Evolutionary conservation across 2,888 invertebrate species (phyloP), one percentile per base, ranked within the genome.

Genomic region (Iphiclides podalirius): DNA sequence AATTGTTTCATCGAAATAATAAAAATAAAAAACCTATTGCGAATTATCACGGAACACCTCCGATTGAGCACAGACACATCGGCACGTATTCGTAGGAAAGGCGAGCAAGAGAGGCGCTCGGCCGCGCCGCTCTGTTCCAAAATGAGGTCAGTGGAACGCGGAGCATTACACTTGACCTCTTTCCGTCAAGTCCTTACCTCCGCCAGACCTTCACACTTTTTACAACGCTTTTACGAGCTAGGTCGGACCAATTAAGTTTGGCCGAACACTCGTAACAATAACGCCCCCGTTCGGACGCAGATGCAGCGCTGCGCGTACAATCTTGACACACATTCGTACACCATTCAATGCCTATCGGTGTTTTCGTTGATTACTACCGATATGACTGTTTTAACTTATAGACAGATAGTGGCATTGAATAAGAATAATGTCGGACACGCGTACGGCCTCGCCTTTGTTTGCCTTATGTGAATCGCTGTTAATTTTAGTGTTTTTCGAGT

Each of bases 161-260:
- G 79, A 70, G 79, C 79, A 82, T 82, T 87, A 86, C 87, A 87
- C 87, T 88, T 87, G 88, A 88, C 88, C 88, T 84, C 88, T 87
- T 88, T 88, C 70, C 67, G 75, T 61, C 64, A 78, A 87, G 87
- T 88, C 87, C 88, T 87, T 85, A 87, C 86, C 84, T 84, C 85
- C 79, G 75, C 82, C 83, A 85, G 87, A 83, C 86, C 87, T 88
- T 88, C 87, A 83, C 79, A 81, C 81, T 83, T 85, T 87, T 87
- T 85, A 86, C 86, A 86, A 75, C 72, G 80, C 79, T 84, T 82
- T 85, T 86, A 82, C 73, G 82, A 86, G 84, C 83, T 86, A 86
- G 85, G 86, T 82, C 86, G 81, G 67, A 74, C 79, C 80, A 85
- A 87, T 88, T 87, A 86, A 81, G 76, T 83, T 81, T 78, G 64